Evolutionary conservation across 2,888 invertebrate genomes (phyloP), one percentile per base, ranked within the genome.

Genomic region (Hyles lineata): DNA sequence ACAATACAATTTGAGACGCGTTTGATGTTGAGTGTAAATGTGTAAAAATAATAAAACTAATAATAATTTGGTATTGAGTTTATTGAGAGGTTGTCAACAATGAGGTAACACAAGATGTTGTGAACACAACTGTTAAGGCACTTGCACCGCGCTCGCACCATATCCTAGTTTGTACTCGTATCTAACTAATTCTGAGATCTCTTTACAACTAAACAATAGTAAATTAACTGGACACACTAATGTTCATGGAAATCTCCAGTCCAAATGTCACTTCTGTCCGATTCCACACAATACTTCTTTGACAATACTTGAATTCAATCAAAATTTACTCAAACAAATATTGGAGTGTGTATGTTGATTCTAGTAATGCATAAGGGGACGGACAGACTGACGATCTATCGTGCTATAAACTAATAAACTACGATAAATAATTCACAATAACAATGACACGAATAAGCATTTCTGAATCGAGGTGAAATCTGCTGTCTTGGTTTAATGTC

Each of bases 121-220:
- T 83, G 83, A 87, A 88, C 86, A 88, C 86, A 82, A 80, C 71
- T 75, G 72, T 75, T 74, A 85, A 89, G 89, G 90, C 89, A 89
- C 89, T 83, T 76, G 71, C 74, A 76, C 19, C 29, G 15, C 19
- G 61, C 52, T 60, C 29, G 32, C 29, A 35, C 70, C 70, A 59
- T 63, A 72, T 63, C 79, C 80, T 83, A 85, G 75, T 88, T 86
- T 87, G 87, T 86, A 87, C 88, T 85, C 71, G 78, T 75, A 78
- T 76, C 72, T 78, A 84, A 83, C 82, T 83, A 83, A 85, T 79
- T 72, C 77, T 87, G 88, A 89, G 88, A 89, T 89, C 89, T 80
- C 76, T 73, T 73, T 74, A 77, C 55, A 77, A 77, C 74, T 78
- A 77, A 74, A 73, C 63, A 78, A 78, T 77, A 78, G 76, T 69